A percentile compares a stretch with the other conserved stretches of the same genome.
Conservation (phyloP, 1,140 invertebrate species). For the Lerema accius region DNA sequence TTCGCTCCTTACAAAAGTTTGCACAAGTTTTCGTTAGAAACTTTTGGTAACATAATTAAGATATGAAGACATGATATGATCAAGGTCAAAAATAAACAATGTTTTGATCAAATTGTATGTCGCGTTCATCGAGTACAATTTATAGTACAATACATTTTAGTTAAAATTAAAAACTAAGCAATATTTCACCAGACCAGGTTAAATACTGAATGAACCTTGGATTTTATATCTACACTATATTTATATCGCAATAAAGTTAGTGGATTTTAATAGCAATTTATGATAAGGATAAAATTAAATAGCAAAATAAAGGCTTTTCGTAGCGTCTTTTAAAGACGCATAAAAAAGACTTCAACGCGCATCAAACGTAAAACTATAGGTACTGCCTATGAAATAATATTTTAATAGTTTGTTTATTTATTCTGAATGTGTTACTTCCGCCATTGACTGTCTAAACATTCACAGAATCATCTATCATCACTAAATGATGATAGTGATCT, state of each 20-base stretch:
- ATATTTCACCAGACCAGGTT: background rate
- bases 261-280: background rate
- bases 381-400: too few relatives aligned
- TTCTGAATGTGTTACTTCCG: too few relatives aligned
- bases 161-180: background rate
- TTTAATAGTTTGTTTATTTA: too few relatives aligned
- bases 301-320: conserved; percentile 6
- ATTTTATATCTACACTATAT: background rate
- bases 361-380: background rate
- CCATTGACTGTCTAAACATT: too few relatives aligned
- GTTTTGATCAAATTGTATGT: background rate
- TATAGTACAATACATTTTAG: too few relatives aligned
- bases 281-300: too few relatives aligned
- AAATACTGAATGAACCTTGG: background rate
- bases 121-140: background rate
- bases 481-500: too few relatives aligned
- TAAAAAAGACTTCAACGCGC: conserved; percentile 64
- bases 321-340: conserved; percentile 13
- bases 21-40: background rate
- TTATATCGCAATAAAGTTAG: background rate
- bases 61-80: background rate
- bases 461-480: too few relatives aligned
- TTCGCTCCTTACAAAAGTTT: conserved; percentile 13
- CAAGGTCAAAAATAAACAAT: background rate
- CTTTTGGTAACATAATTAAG: background rate